Evolutionary conservation across 1,140 invertebrate species (phyloP), one percentile per base, ranked within the genome.

Genomic region (Agrypnia vestita): DNA sequence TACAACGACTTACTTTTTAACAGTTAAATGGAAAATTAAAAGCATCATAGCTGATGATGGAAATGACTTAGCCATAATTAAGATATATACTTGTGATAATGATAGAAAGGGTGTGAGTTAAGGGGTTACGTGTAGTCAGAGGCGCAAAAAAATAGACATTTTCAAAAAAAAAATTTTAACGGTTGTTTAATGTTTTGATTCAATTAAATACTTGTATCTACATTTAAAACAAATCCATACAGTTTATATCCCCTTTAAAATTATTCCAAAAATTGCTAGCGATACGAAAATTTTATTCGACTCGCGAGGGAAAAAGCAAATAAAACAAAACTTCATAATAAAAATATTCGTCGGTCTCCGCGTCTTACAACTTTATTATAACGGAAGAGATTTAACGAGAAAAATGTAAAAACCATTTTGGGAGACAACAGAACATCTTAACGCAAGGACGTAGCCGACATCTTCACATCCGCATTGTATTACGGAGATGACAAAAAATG

Each of bases 391-490:
- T 69, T 69, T 47, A 69, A 69, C 43, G 64, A 69, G 64, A 69
- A 69, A 69, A 69, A n/a, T 69, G 44, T 69, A 69, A 69, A 35
- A 69, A 69, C 64, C 64, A 69, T 46, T 69, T 69, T 69, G 15
- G 43, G 43, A 69, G 46, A 69, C 46, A 44, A 69, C 64, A 69
- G 64, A 15, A 69, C 64, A 47, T 47, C 46, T 47, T 47, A n/a
- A 46, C 44, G 9, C 44, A 44, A 46, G 44, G 64, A 69, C 64
- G 64, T 69, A 43, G 44, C 64, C 64, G 64, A 69, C 64, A 69
- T 69, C 64, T 69, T 69, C 64, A n/a, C 64, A 49, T 69, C 64
- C 64, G 64, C 64, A 69, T 69, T 69, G 64, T 69, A 69, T 69
- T 69, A 69, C 64, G 17, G 15, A 47, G 64, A 69, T 69, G 64